phyloP scores from a whole-genome alignment of 30 jellyfish, hydroid and myxozoan species.

The Turritopsis dohrnii region DNA sequence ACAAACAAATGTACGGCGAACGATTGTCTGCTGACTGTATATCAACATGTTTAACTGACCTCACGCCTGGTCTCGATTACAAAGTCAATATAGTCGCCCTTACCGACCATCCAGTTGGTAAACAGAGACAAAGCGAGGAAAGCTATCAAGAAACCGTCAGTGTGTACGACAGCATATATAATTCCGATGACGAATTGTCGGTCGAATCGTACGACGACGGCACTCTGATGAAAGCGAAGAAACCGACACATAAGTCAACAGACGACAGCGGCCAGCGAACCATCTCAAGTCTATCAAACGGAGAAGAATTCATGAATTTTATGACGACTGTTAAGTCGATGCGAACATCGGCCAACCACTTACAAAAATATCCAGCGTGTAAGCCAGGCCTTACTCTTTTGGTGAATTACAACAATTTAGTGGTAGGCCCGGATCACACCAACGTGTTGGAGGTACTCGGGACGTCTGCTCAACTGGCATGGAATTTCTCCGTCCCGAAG shows the following conservation, averaged over 20 bases:
- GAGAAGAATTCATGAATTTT: constrained; percentile 17
- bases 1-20: constrained; percentile 32
- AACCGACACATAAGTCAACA: neutral
- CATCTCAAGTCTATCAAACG: constrained; percentile 6
- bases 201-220: constrained; percentile 24
- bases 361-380: constrained; percentile 32
- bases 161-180: constrained; percentile 18
- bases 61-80: constrained; percentile 48
- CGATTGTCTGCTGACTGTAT: constrained; percentile 29
- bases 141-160: neutral
- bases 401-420: constrained; percentile 26
- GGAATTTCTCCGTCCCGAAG: constrained; percentile 41
- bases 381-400: constrained; percentile 36
- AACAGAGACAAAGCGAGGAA: constrained; percentile 22
- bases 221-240: neutral
- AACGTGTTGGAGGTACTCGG: constrained; percentile 35
- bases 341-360: neutral
- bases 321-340: constrained; percentile 21
- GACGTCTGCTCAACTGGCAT: constrained; percentile 36
- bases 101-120: constrained; percentile 52
- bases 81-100: constrained; percentile 24
- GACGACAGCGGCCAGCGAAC: constrained; percentile 18
- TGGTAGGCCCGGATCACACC: constrained; percentile 39
- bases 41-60: constrained; percentile 28
- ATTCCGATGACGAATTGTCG: constrained; percentile 14